Evolutionary conservation across 2,888 invertebrate species (phyloP).

Genomic region (Lycophotia porphyrea): DNA sequence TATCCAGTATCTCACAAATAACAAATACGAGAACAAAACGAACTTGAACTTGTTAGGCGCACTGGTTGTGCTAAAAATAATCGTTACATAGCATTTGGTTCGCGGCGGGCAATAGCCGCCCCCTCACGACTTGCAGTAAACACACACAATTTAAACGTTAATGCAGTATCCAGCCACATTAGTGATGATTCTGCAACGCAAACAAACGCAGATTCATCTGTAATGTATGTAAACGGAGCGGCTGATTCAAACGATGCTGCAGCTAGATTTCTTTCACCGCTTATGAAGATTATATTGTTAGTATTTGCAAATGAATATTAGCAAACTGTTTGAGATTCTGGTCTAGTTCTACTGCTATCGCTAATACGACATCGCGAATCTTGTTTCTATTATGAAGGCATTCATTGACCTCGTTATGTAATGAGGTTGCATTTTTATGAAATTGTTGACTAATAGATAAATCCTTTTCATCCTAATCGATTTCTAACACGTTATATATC

Average conservation of each 20-base stretch:
- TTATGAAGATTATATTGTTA: conserved; percentile 22
- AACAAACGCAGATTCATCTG: conserved; percentile 47
- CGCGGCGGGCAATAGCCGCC: conserved; percentile 63
- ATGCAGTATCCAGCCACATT: conserved; percentile 59
- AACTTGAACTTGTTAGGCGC: conserved; percentile 82
- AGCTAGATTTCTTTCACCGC: conserved; percentile 40
- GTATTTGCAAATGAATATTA: conserved; percentile 40
- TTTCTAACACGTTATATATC: neutral
- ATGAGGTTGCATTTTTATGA: conserved; percentile 23
- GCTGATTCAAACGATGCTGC: conserved; percentile 44
- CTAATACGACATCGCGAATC: conserved; percentile 21
- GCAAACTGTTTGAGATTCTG: conserved; percentile 4
- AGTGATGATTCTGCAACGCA: conserved; percentile 64
- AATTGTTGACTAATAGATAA: conserved; percentile 13
- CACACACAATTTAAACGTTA: conserved; percentile 61
- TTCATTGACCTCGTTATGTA: conserved; percentile 26
- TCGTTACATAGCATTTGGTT: conserved; percentile 67
- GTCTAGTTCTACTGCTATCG: conserved; percentile 14
- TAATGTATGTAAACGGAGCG: conserved; percentile 65
- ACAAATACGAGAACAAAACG: conserved; percentile 72
- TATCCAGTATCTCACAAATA: conserved; percentile 37
- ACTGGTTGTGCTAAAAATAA: conserved; percentile 80
- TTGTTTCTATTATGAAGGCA: conserved; percentile 31
- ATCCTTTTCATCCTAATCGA: conserved; percentile 8
- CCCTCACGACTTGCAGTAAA: conserved; percentile 61